Evolutionary conservation across 2,888 invertebrate species (phyloP), one percentile per base, ranked within the genome.

Genomic region (Tribolium freemani): DNA sequence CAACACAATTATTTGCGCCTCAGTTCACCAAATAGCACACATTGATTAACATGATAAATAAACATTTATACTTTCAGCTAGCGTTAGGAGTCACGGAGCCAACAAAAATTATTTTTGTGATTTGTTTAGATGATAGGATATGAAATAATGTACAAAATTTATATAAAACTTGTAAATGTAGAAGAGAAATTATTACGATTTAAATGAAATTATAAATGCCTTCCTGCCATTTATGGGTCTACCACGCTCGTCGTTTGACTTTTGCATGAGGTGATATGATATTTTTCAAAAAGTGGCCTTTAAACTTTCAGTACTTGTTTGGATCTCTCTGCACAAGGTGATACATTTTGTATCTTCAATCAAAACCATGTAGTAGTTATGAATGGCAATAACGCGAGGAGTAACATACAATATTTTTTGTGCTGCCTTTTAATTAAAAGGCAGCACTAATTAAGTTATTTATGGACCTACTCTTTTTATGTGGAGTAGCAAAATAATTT

Each of bases 171-270:
- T 86, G 85, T 86, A 86, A 85, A 85, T 86, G 85, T 87, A 86
- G 85, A 85, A 79, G 51, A 79, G 81, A 83, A 85, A 86, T 86
- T 85, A 86, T 87, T 87, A 84, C 80, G 75, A 84, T 83, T 84
- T 82, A 84, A 86, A 87, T 86, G 86, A 86, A 87, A 87, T 87
- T 87, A 87, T 84, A 83, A 73, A 89, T 90, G 90, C 90, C 90
- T 90, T 90, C 90, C 90, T 90, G 90, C 90, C 90, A 89, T 86
- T 83, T 86, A 83, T 87, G 89, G 90, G 90, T 90, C 87, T 89
- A 88, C 90, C 89, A 88, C 69, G 75, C 77, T 79, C 75, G 78
- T 79, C 75, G 78, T 84, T 84, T 83, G 81, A 84, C 82, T 84
- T 86, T 85, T 83, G 86, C 83, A 81, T 81, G 82, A 83, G 79